Base-by-base conservation (phyloP, 2,888 invertebrate species). In the Drosophila mimica region DNA sequence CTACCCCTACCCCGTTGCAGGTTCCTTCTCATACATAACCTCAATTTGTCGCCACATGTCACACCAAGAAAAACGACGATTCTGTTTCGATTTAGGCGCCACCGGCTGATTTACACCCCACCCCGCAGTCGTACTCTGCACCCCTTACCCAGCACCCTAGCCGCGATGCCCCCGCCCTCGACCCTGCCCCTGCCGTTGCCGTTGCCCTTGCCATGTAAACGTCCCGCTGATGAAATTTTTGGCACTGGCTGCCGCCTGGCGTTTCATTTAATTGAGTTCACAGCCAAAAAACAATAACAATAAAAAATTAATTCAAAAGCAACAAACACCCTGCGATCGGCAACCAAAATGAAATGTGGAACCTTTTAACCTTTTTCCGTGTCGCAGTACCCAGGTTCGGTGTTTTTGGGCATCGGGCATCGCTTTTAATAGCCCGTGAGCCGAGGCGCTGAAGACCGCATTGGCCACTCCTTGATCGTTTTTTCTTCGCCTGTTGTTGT, bases 241-340 rank as follows among this genome's bases (percentile, higher is more conserved):
- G 76, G 78, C 78, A 79, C 80, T 76, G 70, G 62, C 62, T 70
- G 79, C 69, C 83, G 84, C 85, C 85, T 85, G 88, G 88, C 85
- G 86, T 88, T 82, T 78, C 70, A 73, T 87, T 89, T 89, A 88
- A 89, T 88, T 88, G 89, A 89, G 87, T 88, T 88, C 89, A 88
- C 87, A 89, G 87, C 76, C 83, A 70, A 71, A 76, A 78, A 80
- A 80, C 86, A 83, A 87, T 87, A 87, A 87, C 85, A 87, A 89
- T 87, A 89, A 89, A 87, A 87, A 87, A 87, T 87, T 87, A 89
- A 87, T 89, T 87, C 85, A 75, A 88, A 79, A 70, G 83, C 85
- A 81, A 85, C 81, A 77, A 76, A 76, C 73, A 76, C 68, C 76
- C 75, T 20, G 36, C 38, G 76, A 71, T 59, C 72, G 43, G 13